Base-by-base conservation (phyloP, 2,113 vertebrate genomes). In the Tyto alba region DNA sequence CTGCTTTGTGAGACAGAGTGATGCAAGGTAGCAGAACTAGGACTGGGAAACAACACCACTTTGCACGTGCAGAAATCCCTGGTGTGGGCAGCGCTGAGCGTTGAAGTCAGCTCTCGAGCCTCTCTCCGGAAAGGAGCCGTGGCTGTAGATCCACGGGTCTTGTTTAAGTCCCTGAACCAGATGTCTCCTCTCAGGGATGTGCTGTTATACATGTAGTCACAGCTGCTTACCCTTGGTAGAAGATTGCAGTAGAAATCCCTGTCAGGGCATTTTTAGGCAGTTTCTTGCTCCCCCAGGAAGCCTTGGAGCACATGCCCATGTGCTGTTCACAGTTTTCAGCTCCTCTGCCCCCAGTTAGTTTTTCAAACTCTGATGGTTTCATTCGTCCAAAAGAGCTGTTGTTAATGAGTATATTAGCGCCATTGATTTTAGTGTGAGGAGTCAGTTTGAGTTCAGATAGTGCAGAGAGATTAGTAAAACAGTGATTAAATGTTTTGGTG, bases 401-500 rank as follows among this genome's bases (percentile, higher is more conserved):
- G 10, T 82, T 89, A 93, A 90, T 95, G 84, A 83, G 47, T 26
- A 0, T 85, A 38, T 88, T 79, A 94, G 89, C 36, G 3, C 69
- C 95, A 95, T 95, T 83, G 96, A 94, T 95, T 94, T 67, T 21
- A 40, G 81, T 19, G 45, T 21, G 64, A 85, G 68, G 68, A 90
- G 93, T 48, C 36, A 14, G 68, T 62, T 18, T 77, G 66, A 56
- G 89, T 66, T 91, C 87, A 85, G 81, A 36, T 43, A 16, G 77
- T 41, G 86, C 84, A 63, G 76, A 3, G 59, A 79, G 90, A 96
- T 88, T 63, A 93, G 94, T 88, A 25, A 79, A 91, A 48, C 84
- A 77, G 84, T 86, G 95, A 96, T 96, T 95, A 94, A 96, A 95
- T 90, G 89, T 95, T 88, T 60, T 0, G 52, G 52, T 91, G 88